Evolutionary conservation across 2,113 vertebrate genomes (phyloP).

Genomic region (Sakesphorus luctuosus): DNA sequence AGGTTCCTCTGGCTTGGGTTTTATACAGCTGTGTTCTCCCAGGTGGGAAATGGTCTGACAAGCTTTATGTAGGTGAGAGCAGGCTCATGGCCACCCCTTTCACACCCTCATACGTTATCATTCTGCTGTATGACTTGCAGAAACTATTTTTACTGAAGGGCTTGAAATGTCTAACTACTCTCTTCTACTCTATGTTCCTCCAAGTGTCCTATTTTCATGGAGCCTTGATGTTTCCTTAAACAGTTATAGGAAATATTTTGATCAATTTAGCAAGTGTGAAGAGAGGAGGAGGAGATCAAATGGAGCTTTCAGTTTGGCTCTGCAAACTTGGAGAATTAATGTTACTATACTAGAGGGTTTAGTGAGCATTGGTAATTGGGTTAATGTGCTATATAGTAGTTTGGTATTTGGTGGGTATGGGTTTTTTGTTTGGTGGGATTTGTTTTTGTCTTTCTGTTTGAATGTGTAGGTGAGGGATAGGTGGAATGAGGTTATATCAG

Average conservation of each 20-base stretch:
- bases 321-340: background rate
- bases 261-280: background rate
- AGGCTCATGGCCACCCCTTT: background rate
- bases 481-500: background rate
- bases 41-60: background rate
- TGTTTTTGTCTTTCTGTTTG: background rate
- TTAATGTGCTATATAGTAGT: background rate
- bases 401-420: background rate
- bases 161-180: background rate
- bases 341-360: background rate
- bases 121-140: background rate
- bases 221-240: background rate
- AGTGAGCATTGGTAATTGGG: background rate
- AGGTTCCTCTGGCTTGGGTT: background rate
- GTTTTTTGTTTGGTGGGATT: no score
- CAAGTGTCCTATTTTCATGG: background rate
- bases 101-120: fast-evolving
- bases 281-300: background rate
- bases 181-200: background rate
- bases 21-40: background rate
- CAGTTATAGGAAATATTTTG: background rate
- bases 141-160: background rate
- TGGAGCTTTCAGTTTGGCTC: background rate
- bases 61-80: background rate
- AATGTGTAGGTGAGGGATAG: background rate